Percentiles rank a stretch among this genome's conserved stretches.
Conservation (phyloP, 1,140 invertebrate species). For the Tribolium madens region DNA sequence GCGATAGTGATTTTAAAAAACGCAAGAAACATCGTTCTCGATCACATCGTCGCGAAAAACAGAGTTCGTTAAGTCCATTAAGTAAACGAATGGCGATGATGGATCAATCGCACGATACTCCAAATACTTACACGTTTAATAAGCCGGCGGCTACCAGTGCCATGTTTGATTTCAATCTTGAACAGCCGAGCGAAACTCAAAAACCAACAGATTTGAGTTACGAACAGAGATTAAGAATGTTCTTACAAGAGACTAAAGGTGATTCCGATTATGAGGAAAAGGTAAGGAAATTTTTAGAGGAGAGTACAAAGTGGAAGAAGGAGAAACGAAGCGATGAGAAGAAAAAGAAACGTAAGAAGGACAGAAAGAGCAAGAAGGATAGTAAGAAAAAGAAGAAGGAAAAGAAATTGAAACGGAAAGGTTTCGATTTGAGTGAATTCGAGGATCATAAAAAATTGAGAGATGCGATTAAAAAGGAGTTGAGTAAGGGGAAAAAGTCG, state of each 20-base stretch:
- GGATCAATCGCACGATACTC: slow-evolving; percentile 68
- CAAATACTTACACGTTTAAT: slow-evolving; percentile 72
- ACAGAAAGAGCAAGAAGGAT: slow-evolving; percentile 74
- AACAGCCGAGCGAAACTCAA: slow-evolving; percentile 61
- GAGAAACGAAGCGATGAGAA: slow-evolving; percentile 78
- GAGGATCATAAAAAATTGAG: slow-evolving; percentile 75
- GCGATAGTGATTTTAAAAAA: slow-evolving; percentile 73
- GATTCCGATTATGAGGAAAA: slow-evolving; percentile 87
- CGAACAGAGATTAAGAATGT: slow-evolving; percentile 79
- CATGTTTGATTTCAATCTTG: slow-evolving; percentile 63
- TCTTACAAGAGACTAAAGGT: slow-evolving; percentile 82
- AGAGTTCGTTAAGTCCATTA: slow-evolving; percentile 80
- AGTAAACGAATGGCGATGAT: slow-evolving; percentile 83
- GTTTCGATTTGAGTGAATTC: slow-evolving; percentile 72
- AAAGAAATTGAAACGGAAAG: slow-evolving; percentile 75
- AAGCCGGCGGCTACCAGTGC: slow-evolving; percentile 64
- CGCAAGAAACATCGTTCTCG: slow-evolving; percentile 72
- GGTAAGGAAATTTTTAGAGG: slow-evolving; percentile 85
- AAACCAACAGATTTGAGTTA: slow-evolving; percentile 71
- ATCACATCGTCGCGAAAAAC: slow-evolving; percentile 73
- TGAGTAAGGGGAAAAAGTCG: slow-evolving; percentile 65
- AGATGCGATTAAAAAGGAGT: slow-evolving; percentile 74
- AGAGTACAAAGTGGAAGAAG: slow-evolving; percentile 83
- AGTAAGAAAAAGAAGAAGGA: slow-evolving; percentile 75
- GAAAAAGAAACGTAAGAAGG: slow-evolving; percentile 79